phyloP scores from a whole-genome alignment of 2,797 vertebrate species.

The Neosilurus hyrtlii region DNA sequence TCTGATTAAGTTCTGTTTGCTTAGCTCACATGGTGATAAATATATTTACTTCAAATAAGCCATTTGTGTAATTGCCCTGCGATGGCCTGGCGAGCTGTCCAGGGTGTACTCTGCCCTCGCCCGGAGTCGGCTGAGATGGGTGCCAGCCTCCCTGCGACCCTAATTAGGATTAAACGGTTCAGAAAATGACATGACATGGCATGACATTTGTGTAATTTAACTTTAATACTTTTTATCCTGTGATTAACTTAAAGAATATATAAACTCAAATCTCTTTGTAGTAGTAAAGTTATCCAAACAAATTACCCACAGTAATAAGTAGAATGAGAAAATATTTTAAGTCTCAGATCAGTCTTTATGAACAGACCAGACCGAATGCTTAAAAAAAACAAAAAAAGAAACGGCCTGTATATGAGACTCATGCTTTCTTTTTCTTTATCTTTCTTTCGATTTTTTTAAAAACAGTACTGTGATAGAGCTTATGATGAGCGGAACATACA shows the following conservation, averaged over 20 bases:
- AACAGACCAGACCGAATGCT: slow-evolving; percentile 5
- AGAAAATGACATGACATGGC: too few relatives aligned
- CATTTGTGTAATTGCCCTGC: slow-evolving; percentile 10
- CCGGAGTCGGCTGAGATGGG: too few relatives aligned
- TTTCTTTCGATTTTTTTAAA: not conserved
- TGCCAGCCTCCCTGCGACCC: too few relatives aligned
- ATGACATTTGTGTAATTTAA: slow-evolving; percentile 7
- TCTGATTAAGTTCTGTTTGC: not conserved
- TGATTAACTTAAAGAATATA: slow-evolving; percentile 17
- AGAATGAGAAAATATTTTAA: slow-evolving; percentile 5
- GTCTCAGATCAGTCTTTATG: not conserved
- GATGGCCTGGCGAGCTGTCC: too few relatives aligned
- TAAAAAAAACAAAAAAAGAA: slow-evolving; percentile 38
- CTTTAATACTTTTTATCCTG: not conserved
- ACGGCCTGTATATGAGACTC: slow-evolving; percentile 52
- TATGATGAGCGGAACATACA: not conserved
- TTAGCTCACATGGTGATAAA: slow-evolving; percentile 39
- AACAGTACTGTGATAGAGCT: slow-evolving; percentile 33
- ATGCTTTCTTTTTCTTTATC: slow-evolving; percentile 40
- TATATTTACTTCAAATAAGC: slow-evolving; percentile 8
- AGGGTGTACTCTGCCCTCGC: too few relatives aligned
- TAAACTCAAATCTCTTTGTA: slow-evolving; percentile 33
- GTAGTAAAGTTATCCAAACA: slow-evolving; percentile 2
- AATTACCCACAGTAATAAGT: not conserved
- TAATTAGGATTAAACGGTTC: too few relatives aligned